These are phyloP conservation scores for Leptopterna dolabrata DNA, from an alignment of 2,888 invertebrate species.

Conservation along the genomic window DNA sequence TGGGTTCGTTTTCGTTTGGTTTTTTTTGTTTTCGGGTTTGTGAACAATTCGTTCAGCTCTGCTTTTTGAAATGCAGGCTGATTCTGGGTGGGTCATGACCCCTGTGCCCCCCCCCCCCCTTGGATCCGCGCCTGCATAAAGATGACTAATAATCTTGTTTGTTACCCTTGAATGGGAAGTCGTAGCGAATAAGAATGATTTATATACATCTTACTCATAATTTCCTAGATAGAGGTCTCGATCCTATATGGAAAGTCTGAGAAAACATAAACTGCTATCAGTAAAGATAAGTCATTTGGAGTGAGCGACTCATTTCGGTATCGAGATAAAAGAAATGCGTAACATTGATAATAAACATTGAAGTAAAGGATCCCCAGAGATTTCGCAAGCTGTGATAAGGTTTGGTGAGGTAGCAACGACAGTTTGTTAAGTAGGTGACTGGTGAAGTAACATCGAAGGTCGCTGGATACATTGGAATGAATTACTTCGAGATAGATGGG, in stretches of 20 bases:
- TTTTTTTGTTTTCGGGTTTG: too few relatives aligned
- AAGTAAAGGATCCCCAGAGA: not conserved
- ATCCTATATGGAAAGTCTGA: too few relatives aligned
- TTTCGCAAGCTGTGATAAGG: not conserved
- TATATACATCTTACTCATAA: not conserved
- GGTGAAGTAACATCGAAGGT: not conserved
- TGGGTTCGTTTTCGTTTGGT: too few relatives aligned
- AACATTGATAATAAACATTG: not conserved
- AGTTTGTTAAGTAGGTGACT: not conserved
- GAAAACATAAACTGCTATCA: not conserved
- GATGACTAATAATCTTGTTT: too few relatives aligned
- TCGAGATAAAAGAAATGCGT: not conserved
- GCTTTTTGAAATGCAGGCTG: too few relatives aligned
- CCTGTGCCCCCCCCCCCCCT: too few relatives aligned
- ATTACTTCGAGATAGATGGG: not conserved
- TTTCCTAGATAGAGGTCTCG: not conserved
- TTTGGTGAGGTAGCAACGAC: not conserved
- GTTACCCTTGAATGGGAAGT: not conserved
- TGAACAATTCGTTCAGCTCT: too few relatives aligned
- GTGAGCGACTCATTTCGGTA: not conserved
- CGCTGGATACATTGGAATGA: not conserved
- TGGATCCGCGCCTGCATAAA: too few relatives aligned
- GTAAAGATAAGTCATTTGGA: not conserved
- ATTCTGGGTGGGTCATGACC: too few relatives aligned
- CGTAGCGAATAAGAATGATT: not conserved